phyloP scores from a whole-genome alignment of 2,888 invertebrate species.

The Rhagium mordax region DNA sequence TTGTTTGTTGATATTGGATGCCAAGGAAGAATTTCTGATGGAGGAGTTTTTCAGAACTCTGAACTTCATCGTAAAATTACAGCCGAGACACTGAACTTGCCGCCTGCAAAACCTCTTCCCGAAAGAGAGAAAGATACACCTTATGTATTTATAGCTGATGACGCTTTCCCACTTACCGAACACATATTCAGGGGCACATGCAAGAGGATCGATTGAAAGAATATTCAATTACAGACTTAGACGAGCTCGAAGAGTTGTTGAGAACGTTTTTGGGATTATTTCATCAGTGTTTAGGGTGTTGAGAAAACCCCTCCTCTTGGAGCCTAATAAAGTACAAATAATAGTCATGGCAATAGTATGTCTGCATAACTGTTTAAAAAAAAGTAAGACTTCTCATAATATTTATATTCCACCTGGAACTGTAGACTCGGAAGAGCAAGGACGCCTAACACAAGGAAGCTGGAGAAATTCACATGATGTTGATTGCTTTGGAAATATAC shows the following conservation, averaged over 20 bases:
- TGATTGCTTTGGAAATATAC: too few species aligned
- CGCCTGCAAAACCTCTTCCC: neutral
- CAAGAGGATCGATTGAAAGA: conserved; percentile 14
- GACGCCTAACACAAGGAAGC: too few species aligned
- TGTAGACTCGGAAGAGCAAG: too few species aligned
- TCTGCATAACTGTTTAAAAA: conserved; percentile 25
- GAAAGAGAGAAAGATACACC: neutral
- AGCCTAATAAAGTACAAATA: conserved; percentile 12
- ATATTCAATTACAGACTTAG: conserved; percentile 33
- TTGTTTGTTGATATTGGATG: conserved; percentile 20
- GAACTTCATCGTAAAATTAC: neutral
- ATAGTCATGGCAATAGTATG: conserved; percentile 12
- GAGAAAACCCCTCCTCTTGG: conserved; percentile 22
- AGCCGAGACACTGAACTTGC: neutral
- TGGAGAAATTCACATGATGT: too few species aligned
- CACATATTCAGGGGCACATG: conserved; percentile 16
- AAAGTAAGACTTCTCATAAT: neutral
- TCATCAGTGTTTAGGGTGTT: conserved; percentile 16
- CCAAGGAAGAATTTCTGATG: conserved; percentile 26
- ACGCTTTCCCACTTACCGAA: conserved; percentile 27
- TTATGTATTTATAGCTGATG: conserved; percentile 23
- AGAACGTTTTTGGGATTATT: too few species aligned
- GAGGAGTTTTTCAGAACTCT: conserved; percentile 10
- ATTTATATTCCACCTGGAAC: neutral
- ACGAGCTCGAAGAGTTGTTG: conserved; percentile 25